Conservation (phyloP, 2,113 vertebrate genomes). For the Mustelus asterias region DNA sequence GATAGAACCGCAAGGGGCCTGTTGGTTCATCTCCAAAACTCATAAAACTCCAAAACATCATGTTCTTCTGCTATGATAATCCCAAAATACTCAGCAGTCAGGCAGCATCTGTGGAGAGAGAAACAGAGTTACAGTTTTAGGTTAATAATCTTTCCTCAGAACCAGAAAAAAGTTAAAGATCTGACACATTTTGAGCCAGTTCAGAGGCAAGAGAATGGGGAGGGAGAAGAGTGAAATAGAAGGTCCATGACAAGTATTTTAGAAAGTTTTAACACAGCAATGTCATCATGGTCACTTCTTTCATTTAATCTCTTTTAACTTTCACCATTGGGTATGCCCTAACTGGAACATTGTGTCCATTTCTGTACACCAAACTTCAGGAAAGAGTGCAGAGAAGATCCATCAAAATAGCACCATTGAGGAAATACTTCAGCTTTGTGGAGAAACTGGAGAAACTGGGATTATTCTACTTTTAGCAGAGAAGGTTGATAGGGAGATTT, state of each 20-base stretch:
- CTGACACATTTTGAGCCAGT: background rate
- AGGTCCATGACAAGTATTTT: background rate
- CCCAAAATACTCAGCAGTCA: background rate
- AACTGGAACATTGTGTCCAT: background rate
- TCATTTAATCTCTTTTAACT: too few species aligned
- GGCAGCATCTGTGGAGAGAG: background rate
- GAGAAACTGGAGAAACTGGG: background rate
- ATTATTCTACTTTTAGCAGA: background rate
- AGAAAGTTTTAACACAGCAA: too few species aligned
- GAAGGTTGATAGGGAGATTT: background rate
- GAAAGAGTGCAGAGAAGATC: background rate
- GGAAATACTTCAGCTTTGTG: background rate
- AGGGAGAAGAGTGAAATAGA: background rate
- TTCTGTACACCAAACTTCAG: background rate
- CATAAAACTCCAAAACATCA: background rate
- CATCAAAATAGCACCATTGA: background rate
- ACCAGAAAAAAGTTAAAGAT: background rate
- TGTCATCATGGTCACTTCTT: too few species aligned
- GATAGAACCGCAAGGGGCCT: too few species aligned
- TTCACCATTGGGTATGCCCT: background rate
- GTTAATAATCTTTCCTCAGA: background rate
- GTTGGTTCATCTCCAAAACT: too few species aligned
- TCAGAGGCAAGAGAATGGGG: background rate
- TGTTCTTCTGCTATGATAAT: background rate
- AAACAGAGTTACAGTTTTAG: background rate